phyloP scores from a whole-genome alignment of 2,888 invertebrate genomes.

The Lasioglossum zephyrum region DNA sequence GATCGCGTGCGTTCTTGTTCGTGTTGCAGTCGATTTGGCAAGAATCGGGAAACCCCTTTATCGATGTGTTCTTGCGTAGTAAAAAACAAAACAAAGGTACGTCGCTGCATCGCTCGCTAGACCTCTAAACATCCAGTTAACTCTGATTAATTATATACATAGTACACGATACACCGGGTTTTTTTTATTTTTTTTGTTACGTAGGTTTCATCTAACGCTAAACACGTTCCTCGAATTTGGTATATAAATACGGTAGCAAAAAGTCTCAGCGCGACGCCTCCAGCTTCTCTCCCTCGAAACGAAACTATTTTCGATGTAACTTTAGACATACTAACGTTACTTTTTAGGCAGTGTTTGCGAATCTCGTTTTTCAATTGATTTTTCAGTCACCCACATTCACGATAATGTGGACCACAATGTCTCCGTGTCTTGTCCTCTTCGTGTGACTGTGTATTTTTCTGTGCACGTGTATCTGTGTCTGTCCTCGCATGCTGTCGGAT shows the following conservation, averaged over 20 bases:
- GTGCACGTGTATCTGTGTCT: slow-evolving; percentile 22
- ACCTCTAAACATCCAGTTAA: slow-evolving; percentile 73
- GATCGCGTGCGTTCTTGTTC: slow-evolving; percentile 40
- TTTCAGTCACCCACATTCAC: slow-evolving; percentile 64
- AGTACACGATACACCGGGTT: slow-evolving; percentile 63
- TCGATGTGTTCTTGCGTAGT: slow-evolving; percentile 50
- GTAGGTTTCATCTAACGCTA: slow-evolving; percentile 53
- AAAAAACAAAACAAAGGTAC: slow-evolving; percentile 52
- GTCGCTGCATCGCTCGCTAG: slow-evolving; percentile 64
- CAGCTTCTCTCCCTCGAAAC: slow-evolving; percentile 50
- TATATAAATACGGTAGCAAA: slow-evolving; percentile 82
- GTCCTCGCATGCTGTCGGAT: slow-evolving; percentile 46
- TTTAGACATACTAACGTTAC: slow-evolving; percentile 63
- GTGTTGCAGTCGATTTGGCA: slow-evolving; percentile 66
- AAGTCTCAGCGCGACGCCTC: slow-evolving; percentile 69
- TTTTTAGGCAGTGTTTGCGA: slow-evolving; percentile 70
- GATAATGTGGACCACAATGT: slow-evolving; percentile 47
- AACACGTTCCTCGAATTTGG: slow-evolving; percentile 64
- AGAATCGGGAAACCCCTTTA: slow-evolving; percentile 56
- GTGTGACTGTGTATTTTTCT: not conserved
- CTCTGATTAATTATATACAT: slow-evolving; percentile 71
- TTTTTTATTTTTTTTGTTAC: slow-evolving; percentile 29
- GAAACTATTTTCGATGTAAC: slow-evolving; percentile 77
- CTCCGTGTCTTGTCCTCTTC: not conserved
- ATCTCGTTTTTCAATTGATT: slow-evolving; percentile 66